phyloP scores from a whole-genome alignment of 2,797 vertebrate species.

The Lagodon rhomboides region DNA sequence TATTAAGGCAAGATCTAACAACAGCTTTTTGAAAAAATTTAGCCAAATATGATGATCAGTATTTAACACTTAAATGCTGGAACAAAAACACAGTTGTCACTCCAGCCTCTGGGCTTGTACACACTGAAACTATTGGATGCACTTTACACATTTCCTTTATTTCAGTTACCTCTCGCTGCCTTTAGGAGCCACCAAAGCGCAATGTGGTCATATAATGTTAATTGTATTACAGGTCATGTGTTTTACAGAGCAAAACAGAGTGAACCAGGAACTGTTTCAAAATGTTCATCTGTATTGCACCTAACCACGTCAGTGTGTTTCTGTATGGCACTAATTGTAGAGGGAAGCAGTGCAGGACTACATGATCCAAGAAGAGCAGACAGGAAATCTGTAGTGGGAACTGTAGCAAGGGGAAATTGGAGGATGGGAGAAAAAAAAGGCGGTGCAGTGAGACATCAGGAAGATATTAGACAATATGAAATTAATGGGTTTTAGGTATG shows the following conservation, averaged over 20 bases:
- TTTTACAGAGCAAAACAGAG: background rate
- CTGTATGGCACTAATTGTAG: background rate
- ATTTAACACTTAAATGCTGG: background rate
- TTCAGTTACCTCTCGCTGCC: background rate
- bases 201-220: background rate
- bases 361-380: background rate
- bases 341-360: background rate
- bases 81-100: background rate
- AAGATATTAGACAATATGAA: background rate
- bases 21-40: slow-evolving; percentile 42
- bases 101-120: background rate
- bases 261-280: background rate
- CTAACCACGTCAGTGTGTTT: background rate
- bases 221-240: background rate
- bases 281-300: background rate
- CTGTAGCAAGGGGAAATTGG: background rate
- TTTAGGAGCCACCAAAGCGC: background rate
- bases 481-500: background rate
- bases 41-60: background rate
- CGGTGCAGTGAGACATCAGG: background rate
- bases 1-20: slow-evolving; percentile 34
- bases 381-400: background rate
- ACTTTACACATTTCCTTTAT: background rate
- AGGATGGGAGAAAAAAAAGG: too few relatives aligned
- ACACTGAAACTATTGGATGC: background rate